Evolutionary conservation across 2,888 invertebrate genomes (phyloP).

Genomic region (Drosophila testacea): DNA sequence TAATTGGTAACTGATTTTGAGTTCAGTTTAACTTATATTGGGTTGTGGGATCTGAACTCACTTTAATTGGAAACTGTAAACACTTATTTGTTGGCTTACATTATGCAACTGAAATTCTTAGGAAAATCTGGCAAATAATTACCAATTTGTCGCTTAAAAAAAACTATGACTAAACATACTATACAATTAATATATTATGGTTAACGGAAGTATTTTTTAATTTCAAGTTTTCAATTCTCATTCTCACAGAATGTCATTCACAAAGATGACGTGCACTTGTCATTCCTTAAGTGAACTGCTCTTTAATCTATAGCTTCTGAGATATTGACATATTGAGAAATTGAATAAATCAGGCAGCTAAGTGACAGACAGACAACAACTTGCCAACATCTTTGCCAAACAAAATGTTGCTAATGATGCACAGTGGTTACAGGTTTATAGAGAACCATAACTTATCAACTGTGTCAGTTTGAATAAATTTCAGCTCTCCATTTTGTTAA

Average conservation of each 20-base stretch:
- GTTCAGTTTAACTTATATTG: not conserved
- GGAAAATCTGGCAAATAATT: conserved; percentile 6
- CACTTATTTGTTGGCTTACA: not conserved
- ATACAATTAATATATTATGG: not conserved
- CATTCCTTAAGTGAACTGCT: conserved; percentile 44
- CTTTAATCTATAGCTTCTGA: conserved; percentile 36
- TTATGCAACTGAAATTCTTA: not conserved
- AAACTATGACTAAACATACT: conserved; percentile 2
- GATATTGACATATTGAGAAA: conserved; percentile 37
- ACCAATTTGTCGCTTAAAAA: conserved; percentile 5
- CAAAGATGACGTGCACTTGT: conserved; percentile 55
- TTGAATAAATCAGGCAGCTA: conserved; percentile 27
- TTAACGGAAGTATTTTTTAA: conserved; percentile 7
- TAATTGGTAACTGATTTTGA: conserved; percentile 16
- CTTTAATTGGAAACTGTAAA: not conserved
- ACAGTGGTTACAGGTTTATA: conserved; percentile 29
- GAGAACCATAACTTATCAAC: not conserved
- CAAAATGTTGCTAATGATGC: conserved; percentile 70
- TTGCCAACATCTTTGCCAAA: conserved; percentile 51
- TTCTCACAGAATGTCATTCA: conserved; percentile 72
- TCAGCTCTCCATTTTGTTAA: no score
- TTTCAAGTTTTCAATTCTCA: conserved; percentile 37
- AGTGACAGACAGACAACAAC: conserved; percentile 40
- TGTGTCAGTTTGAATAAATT: not conserved
- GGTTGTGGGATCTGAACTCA: not conserved